Evolutionary conservation across 35 echinoderm and acorn worm genomes (phyloP).

Genomic region (Eucidaris tribuloides): DNA sequence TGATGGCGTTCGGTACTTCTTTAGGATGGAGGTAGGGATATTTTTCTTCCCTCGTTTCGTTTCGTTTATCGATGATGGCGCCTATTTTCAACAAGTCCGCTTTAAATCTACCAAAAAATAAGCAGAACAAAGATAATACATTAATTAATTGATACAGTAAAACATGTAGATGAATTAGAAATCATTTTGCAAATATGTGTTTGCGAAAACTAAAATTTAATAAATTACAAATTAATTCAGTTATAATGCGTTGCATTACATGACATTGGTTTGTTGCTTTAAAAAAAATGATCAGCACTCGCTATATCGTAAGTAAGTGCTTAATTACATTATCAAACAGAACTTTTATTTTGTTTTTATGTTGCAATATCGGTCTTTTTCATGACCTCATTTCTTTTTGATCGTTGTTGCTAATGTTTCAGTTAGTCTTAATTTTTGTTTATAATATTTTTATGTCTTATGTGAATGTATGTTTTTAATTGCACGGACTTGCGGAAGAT

Average conservation of each 20-base stretch:
- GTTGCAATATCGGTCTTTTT: too few relatives aligned
- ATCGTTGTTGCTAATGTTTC: too few relatives aligned
- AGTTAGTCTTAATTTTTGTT: too few relatives aligned
- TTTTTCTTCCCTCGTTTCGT: conserved; percentile 25
- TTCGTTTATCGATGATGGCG: conserved; percentile 54
- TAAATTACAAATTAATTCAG: background rate
- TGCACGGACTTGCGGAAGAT: too few relatives aligned
- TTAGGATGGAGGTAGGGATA: conserved; percentile 83
- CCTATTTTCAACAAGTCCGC: conserved; percentile 55
- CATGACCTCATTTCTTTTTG: too few relatives aligned
- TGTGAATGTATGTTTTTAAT: too few relatives aligned
- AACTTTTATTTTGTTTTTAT: too few relatives aligned
- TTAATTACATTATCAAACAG: too few relatives aligned
- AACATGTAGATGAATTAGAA: background rate
- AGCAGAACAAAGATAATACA: background rate
- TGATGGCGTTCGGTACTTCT: conserved; percentile 89
- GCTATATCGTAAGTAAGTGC: too few relatives aligned
- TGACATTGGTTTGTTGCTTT: too few relatives aligned
- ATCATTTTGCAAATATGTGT: background rate
- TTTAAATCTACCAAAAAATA: conserved; percentile 45
- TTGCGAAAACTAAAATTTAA: background rate
- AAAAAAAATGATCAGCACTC: too few relatives aligned
- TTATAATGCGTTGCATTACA: background rate
- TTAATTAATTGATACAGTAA: background rate
- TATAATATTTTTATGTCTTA: too few relatives aligned